Conservation (phyloP, 2,797 vertebrate species). For the Chaetodon trifasciatus region DNA sequence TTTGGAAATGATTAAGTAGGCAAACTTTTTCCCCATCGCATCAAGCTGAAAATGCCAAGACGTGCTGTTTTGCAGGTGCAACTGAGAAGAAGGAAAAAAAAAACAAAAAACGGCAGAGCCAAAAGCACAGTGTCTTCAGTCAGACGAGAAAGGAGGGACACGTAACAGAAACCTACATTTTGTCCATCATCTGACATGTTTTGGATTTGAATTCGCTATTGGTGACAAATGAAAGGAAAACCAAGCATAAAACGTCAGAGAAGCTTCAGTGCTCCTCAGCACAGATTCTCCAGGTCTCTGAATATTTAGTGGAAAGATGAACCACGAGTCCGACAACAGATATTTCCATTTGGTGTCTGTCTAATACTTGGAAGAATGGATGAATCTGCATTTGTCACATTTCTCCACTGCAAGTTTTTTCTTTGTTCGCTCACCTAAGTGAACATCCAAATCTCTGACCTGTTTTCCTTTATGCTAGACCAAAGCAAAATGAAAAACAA, state of each 20-base stretch:
- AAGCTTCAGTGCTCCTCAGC: neutral
- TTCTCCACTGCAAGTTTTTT: neutral
- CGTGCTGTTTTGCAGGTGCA: constrained; percentile 48
- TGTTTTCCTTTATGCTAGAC: neutral
- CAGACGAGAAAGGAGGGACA: neutral
- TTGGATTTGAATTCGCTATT: neutral
- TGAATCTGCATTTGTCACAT: neutral
- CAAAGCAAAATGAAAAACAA: neutral
- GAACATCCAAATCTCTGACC: neutral
- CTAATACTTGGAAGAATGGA: neutral
- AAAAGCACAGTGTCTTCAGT: neutral
- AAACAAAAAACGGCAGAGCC: constrained; percentile 6
- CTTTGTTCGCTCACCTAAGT: neutral
- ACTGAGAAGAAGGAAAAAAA: neutral
- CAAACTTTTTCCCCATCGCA: constrained; percentile 32
- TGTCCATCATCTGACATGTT: neutral
- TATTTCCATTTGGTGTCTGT: neutral
- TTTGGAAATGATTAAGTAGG: constrained; percentile 47
- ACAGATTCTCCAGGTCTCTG: neutral
- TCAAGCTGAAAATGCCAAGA: constrained; percentile 45
- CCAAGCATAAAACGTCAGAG: neutral
- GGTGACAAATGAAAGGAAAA: neutral
- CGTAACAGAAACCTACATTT: neutral
- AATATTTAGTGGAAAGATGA: neutral
- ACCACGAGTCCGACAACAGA: neutral